Percentiles rank a stretch among this genome's conserved stretches.
Evolutionary conservation across 2,797 vertebrate genomes (phyloP).

Genomic region (Tadarida brasiliensis): DNA sequence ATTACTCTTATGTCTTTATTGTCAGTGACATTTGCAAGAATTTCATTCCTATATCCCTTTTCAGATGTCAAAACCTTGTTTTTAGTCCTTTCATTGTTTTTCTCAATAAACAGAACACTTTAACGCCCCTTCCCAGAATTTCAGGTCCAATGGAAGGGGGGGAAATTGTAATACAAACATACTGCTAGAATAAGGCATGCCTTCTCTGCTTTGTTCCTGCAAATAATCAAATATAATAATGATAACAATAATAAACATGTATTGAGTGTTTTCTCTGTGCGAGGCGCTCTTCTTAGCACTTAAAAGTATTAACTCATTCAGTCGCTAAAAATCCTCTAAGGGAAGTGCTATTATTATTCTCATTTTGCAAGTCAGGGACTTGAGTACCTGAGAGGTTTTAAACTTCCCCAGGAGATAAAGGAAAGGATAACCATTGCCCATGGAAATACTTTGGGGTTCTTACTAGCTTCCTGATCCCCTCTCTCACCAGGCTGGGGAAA

Average conservation of each 20-base stretch:
- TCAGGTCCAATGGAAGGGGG: not conserved
- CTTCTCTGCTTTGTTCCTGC: not conserved
- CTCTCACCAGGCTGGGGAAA: not conserved
- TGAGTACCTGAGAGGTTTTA: not conserved
- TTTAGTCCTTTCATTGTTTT: not conserved
- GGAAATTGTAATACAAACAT: not conserved
- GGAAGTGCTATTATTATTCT: not conserved
- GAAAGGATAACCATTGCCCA: not conserved
- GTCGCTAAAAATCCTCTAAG: not conserved
- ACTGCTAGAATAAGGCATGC: not conserved
- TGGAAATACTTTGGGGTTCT: not conserved
- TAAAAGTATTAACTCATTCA: not conserved
- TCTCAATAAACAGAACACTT: not conserved
- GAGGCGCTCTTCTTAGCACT: not conserved
- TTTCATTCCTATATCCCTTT: not conserved
- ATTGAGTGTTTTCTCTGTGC: not conserved
- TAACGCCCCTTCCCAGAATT: not conserved
- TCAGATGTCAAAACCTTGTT: not conserved
- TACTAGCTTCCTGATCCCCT: not conserved
- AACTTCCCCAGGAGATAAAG: not conserved
- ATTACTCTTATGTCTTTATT: not conserved
- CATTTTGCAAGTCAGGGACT: not conserved
- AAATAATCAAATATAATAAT: not conserved
- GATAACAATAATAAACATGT: not conserved
- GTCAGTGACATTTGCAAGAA: not conserved